Percentiles rank a stretch among this genome's conserved stretches.
Evolutionary conservation across 2,888 invertebrate genomes (phyloP).

Genomic region (Acleris holmiana): DNA sequence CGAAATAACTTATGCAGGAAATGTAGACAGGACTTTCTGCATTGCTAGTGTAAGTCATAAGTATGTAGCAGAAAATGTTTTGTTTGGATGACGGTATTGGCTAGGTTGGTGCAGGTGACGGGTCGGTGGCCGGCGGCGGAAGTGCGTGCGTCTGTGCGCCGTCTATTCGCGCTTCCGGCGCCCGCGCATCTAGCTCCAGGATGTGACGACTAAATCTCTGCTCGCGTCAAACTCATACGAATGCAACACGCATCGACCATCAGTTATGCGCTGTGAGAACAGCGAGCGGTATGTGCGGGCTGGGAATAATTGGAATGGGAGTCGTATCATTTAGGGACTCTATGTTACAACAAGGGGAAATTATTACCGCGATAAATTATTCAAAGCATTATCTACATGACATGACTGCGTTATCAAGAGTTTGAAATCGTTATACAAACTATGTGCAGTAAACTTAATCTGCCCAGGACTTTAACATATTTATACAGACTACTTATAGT

Average conservation of each 20-base stretch:
- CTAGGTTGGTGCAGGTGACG: slow-evolving; percentile 66
- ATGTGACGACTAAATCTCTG: slow-evolving; percentile 42
- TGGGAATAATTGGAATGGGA: not conserved
- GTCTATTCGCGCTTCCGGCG: slow-evolving; percentile 81
- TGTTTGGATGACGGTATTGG: slow-evolving; percentile 24
- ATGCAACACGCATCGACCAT: slow-evolving; percentile 14
- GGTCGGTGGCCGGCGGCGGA: slow-evolving; percentile 77
- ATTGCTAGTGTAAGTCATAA: too few relatives aligned
- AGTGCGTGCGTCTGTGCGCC: slow-evolving; percentile 80
- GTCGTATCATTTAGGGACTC: not conserved
- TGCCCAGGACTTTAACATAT: too few relatives aligned
- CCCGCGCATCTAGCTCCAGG: slow-evolving; percentile 55
- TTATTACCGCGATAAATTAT: too few relatives aligned
- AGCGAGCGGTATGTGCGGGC: slow-evolving; percentile 3
- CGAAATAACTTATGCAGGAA: too few relatives aligned
- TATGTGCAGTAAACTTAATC: too few relatives aligned
- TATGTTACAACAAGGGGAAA: too few relatives aligned
- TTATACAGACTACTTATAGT: too few relatives aligned
- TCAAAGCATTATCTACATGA: too few relatives aligned
- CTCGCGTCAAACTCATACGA: slow-evolving; percentile 25
- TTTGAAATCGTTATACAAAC: too few relatives aligned
- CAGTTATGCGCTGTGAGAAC: slow-evolving; percentile 7
- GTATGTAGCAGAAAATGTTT: too few relatives aligned
- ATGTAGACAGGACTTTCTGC: too few relatives aligned
- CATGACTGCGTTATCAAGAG: too few relatives aligned